phyloP scores from a whole-genome alignment of 1,140 invertebrate genomes.

The Bombus vancouverensis region DNA sequence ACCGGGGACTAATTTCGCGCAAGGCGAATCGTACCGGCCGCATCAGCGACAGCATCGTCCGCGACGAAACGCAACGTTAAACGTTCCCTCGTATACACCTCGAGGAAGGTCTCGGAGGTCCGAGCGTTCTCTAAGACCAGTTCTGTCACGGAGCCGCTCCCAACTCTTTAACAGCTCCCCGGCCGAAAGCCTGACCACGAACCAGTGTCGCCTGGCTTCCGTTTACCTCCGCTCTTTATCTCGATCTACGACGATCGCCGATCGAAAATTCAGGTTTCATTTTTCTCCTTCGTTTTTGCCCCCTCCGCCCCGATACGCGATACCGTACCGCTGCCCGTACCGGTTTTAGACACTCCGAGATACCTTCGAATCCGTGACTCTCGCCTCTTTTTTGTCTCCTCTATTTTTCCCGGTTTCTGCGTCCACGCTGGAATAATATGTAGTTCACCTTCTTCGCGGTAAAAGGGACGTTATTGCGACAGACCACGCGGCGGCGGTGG shows the following conservation, averaged over 20 bases:
- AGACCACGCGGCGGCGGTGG: background rate
- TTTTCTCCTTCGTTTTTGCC: slow-evolving; percentile 29
- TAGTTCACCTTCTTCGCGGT: slow-evolving; percentile 33
- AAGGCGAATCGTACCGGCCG: no score
- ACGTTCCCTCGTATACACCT: background rate
- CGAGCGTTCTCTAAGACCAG: slow-evolving; percentile 64
- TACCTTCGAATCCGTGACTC: slow-evolving; percentile 39
- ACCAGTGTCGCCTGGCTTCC: slow-evolving; percentile 64
- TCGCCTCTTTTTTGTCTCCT: background rate
- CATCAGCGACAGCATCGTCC: background rate
- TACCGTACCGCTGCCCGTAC: slow-evolving; percentile 34
- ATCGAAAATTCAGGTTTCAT: slow-evolving; percentile 58
- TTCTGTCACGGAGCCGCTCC: slow-evolving; percentile 74
- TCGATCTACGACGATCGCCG: slow-evolving; percentile 64
- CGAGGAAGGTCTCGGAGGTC: slow-evolving; percentile 41
- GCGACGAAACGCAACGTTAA: slow-evolving; percentile 13
- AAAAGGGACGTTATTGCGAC: slow-evolving; percentile 11
- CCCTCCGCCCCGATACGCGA: slow-evolving; percentile 32
- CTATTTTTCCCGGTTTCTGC: slow-evolving; percentile 26
- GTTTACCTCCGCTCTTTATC: slow-evolving; percentile 63
- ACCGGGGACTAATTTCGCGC: no score
- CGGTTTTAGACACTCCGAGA: slow-evolving; percentile 51
- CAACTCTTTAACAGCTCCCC: slow-evolving; percentile 66
- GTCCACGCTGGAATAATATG: slow-evolving; percentile 46
- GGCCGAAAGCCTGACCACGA: slow-evolving; percentile 64